phyloP scores from a whole-genome alignment of 2,888 invertebrate species.

The Caenorhabditis wallacei region DNA sequence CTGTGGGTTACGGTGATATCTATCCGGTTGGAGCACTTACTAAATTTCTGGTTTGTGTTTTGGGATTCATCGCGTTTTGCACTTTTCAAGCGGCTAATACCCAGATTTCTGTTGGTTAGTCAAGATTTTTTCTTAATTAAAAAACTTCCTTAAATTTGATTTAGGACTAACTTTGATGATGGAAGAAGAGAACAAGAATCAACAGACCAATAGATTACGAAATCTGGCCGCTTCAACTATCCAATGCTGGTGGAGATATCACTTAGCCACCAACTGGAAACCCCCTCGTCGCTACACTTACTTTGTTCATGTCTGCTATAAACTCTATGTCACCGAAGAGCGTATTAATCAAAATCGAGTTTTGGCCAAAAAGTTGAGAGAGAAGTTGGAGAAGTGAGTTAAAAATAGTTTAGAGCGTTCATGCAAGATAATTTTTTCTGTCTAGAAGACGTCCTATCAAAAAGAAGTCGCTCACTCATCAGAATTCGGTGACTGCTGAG shows the following conservation, averaged over 20 bases:
- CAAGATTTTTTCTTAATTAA: too few species aligned
- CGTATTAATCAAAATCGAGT: constrained; percentile 71
- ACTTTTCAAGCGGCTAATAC: constrained; percentile 77
- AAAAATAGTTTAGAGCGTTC: not conserved
- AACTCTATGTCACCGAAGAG: constrained; percentile 75
- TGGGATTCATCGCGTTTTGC: constrained; percentile 75
- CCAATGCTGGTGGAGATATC: constrained; percentile 76
- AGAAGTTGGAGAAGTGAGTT: constrained; percentile 65
- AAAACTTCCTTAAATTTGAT: not conserved
- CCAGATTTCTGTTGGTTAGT: constrained; percentile 77
- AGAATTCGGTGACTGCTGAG: constrained; percentile 58
- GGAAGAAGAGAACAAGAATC: constrained; percentile 76
- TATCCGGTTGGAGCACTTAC: constrained; percentile 74
- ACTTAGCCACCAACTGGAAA: constrained; percentile 65
- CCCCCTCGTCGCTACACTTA: constrained; percentile 59
- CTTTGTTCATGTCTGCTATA: constrained; percentile 74
- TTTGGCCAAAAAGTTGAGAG: constrained; percentile 68
- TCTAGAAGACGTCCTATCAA: constrained; percentile 46
- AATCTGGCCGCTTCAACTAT: constrained; percentile 77
- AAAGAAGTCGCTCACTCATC: constrained; percentile 64
- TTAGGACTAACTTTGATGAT: constrained; percentile 76
- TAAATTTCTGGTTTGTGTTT: constrained; percentile 77
- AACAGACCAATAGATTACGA: constrained; percentile 72
- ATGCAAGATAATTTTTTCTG: not conserved
- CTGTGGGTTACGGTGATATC: constrained; percentile 79